Percentiles rank a stretch among this genome's conserved stretches.
These are phyloP conservation scores for Chymomyza fuscimana DNA, from an alignment of 2,888 invertebrate species.

Conservation along the genomic window DNA sequence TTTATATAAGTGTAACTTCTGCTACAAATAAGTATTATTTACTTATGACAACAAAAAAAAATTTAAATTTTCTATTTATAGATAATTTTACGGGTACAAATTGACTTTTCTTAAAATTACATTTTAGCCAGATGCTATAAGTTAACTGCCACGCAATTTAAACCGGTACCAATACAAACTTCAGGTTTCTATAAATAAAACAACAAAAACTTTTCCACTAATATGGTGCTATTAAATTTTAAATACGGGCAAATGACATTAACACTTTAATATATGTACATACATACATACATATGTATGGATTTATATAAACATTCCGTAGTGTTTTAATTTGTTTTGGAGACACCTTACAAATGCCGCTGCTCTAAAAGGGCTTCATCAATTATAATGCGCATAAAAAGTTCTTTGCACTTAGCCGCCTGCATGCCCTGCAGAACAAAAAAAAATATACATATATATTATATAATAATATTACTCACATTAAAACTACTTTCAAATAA, in stretches of 20 bases:
- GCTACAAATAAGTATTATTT: too few relatives aligned
- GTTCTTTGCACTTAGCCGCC: neutral
- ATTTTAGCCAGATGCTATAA: neutral
- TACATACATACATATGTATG: neutral
- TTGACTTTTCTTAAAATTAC: neutral
- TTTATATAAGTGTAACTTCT: too few relatives aligned
- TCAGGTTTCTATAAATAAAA: neutral
- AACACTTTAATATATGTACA: neutral
- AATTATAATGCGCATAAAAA: neutral
- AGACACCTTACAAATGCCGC: neutral
- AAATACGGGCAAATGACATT: neutral
- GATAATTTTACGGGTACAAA: neutral
- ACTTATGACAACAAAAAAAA: too few relatives aligned
- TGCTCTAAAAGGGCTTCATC: neutral
- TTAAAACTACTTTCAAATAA: neutral
- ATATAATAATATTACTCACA: neutral
- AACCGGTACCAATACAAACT: slow-evolving; percentile 1
- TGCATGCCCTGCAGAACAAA: too few relatives aligned
- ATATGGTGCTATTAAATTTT: neutral
- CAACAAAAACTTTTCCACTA: neutral
- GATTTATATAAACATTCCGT: neutral
- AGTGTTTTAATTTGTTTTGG: neutral
- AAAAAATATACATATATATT: too few relatives aligned
- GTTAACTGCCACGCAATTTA: neutral
- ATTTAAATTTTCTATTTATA: neutral